phyloP scores from a whole-genome alignment of 1,140 invertebrate genomes.

The Streblospio benedicti region DNA sequence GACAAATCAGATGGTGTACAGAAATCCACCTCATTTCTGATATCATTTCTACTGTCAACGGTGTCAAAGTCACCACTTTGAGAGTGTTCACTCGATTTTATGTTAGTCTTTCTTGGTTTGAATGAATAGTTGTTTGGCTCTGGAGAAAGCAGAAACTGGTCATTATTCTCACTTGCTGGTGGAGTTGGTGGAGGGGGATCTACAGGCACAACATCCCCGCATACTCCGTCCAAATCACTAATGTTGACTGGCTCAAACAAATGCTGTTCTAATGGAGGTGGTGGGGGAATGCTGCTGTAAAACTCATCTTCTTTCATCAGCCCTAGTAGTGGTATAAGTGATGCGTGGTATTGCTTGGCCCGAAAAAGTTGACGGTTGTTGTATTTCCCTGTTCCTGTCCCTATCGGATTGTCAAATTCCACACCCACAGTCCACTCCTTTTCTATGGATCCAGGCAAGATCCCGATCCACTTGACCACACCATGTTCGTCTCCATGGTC shows the following conservation, averaged over 20 bases:
- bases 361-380: constrained; percentile 50
- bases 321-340: constrained; percentile 52
- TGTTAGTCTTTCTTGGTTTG: no score
- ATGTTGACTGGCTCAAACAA: neutral
- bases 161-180: no score
- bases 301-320: constrained; percentile 51
- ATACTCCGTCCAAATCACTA: no score
- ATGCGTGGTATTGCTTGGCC: constrained; percentile 52
- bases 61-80: no score
- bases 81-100: no score
- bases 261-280: constrained; percentile 18
- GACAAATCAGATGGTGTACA: no score
- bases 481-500: constrained; percentile 49
- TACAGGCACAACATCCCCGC: no score
- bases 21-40: no score
- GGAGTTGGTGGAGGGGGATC: no score
- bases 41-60: no score
- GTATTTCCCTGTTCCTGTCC: constrained; percentile 51
- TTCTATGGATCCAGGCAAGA: constrained; percentile 44
- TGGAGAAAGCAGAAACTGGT: no score
- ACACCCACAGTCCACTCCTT: constrained; percentile 53
- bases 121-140: no score
- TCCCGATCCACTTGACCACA: constrained; percentile 53
- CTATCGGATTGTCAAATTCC: constrained; percentile 53
- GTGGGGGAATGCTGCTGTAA: constrained; percentile 7